Conservation (phyloP, 1,140 invertebrate species). For the Holotrichia oblita region DNA sequence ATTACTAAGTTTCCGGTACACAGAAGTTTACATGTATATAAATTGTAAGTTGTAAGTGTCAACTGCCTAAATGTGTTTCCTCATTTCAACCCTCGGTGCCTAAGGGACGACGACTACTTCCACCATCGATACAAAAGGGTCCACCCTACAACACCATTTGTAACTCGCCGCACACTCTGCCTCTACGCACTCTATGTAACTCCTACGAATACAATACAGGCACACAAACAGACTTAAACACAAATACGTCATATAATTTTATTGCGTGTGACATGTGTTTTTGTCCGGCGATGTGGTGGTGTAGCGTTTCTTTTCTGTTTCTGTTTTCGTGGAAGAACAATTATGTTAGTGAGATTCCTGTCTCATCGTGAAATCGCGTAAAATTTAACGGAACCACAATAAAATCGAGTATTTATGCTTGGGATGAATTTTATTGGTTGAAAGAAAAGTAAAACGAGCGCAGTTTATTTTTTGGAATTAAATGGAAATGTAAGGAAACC, state of each 20-base stretch:
- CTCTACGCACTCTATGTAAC: neutral
- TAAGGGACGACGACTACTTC: neutral
- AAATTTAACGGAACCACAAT: neutral
- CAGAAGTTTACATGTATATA: slow-evolving; percentile 19
- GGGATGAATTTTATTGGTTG: neutral
- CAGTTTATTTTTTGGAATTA: too few species aligned
- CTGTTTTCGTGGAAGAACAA: neutral
- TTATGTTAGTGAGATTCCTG: neutral
- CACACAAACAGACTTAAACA: neutral
- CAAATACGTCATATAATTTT: slow-evolving; percentile 15
- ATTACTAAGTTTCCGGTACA: slow-evolving; percentile 31
- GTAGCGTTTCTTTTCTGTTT: neutral
- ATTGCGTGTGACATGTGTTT: slow-evolving; percentile 25
- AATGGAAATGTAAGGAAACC: too few species aligned
- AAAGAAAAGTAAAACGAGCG: neutral
- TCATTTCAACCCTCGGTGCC: slow-evolving; percentile 4
- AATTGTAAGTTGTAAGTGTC: slow-evolving; percentile 32
- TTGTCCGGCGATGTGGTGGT: neutral
- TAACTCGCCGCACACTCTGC: neutral
- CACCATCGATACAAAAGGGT: neutral
- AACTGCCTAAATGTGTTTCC: slow-evolving; percentile 31
- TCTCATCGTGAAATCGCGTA: neutral
- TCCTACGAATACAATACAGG: neutral
- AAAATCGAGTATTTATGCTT: neutral
- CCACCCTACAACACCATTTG: slow-evolving; percentile 15